Evolutionary conservation across 1,140 invertebrate species (phyloP).

Genomic region (Ceratina calcarata): DNA sequence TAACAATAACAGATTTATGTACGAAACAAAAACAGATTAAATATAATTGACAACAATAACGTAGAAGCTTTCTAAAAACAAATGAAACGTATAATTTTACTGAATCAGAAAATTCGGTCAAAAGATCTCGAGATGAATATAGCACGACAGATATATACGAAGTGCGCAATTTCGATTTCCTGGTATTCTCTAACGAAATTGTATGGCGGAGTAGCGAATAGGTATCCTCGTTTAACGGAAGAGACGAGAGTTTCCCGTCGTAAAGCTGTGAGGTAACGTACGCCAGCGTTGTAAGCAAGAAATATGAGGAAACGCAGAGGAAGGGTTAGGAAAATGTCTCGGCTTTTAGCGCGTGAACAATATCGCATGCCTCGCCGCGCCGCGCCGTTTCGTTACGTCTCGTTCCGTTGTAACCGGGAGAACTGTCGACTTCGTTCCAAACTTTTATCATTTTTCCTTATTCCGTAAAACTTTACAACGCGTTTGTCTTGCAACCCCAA

Average conservation of each 20-base stretch:
- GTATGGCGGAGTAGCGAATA: neutral
- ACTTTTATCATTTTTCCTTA: conserved; percentile 47
- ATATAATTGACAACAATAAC: too few species aligned
- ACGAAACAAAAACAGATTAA: too few species aligned
- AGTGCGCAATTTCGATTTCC: neutral
- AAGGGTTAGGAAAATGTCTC: conserved; percentile 18
- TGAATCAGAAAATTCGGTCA: neutral
- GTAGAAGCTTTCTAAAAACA: too few species aligned
- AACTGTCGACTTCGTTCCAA: conserved; percentile 11
- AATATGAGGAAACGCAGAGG: conserved; percentile 26
- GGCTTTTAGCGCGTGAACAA: conserved; percentile 41
- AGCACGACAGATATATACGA: neutral
- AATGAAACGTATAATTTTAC: too few species aligned
- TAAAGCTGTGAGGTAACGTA: conserved; percentile 8
- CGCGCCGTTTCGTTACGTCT: too few species aligned
- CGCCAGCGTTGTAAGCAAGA: neutral
- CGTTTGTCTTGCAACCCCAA: neutral
- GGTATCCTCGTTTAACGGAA: neutral
- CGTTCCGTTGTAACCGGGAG: neutral
- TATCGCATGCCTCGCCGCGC: conserved; percentile 2
- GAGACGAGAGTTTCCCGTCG: neutral
- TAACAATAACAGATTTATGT: too few species aligned
- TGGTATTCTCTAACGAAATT: conserved; percentile 9
- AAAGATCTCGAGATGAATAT: neutral
- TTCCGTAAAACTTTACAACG: conserved; percentile 37